Percentiles rank a stretch among this genome's conserved stretches.
Conservation (phyloP, 2,113 vertebrate species). For the Raja brachyura region DNA sequence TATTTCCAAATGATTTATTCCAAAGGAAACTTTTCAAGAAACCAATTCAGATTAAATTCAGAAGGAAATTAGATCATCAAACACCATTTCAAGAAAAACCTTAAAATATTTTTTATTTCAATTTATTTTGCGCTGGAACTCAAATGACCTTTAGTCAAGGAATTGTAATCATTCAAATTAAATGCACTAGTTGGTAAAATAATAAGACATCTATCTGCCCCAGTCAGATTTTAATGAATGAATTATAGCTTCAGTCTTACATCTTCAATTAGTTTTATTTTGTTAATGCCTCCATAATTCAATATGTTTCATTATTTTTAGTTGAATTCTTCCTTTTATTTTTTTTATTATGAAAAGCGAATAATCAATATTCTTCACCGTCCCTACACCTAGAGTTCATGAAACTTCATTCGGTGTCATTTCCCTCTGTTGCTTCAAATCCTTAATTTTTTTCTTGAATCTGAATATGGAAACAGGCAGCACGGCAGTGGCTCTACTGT, state of each 20-base stretch:
- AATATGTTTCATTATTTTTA: background rate
- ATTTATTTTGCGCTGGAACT: background rate
- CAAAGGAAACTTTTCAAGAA: background rate
- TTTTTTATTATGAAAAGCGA: background rate
- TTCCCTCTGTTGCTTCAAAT: constrained; percentile 16
- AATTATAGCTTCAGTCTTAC: background rate
- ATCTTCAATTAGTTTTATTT: constrained; percentile 7
- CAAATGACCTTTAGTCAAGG: no score
- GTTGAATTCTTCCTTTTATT: background rate
- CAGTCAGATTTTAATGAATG: background rate
- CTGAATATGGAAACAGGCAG: background rate
- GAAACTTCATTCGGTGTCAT: background rate
- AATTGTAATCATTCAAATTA: background rate
- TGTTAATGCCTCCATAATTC: background rate
- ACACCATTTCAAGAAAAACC: background rate
- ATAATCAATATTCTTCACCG: background rate
- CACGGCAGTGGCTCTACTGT: no score
- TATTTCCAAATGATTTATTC: no score
- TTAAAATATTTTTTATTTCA: background rate
- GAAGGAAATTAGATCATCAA: background rate
- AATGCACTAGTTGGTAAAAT: background rate
- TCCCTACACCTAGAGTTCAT: background rate
- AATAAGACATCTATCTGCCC: background rate
- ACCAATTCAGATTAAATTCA: background rate
- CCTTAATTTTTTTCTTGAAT: background rate